Base-by-base conservation (phyloP, 2,888 invertebrate species). In the Galerucella nymphaeae region DNA sequence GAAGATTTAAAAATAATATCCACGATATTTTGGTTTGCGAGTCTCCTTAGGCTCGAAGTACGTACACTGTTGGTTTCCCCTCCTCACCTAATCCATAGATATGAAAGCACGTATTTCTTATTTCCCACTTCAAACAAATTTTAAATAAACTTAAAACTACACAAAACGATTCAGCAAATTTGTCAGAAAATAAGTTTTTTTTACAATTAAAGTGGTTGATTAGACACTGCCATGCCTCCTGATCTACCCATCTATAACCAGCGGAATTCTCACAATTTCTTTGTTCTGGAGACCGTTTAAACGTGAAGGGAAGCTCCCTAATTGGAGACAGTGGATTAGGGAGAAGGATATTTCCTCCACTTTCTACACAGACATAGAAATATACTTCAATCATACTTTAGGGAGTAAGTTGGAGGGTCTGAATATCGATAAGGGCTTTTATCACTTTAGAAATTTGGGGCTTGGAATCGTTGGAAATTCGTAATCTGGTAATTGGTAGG, bases 361-460 rank as follows among this genome's bases (percentile, higher is more conserved):
- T 57, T 58, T 14, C 61, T 42, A 11, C 61, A 13, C 42, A 66
- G 66, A 66, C 66, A 58, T 58, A 58, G 66, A 66, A 66, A 66
- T 66, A 58, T 48, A 66, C 66, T 66, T 66, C 58, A 66, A 66
- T 66, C 66, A 58, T 66, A 66, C 66, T 69, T 69, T 62, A 20
- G 69, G 63, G 62, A 69, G 18, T n/a, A 42, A 42, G 55, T 69
- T 53, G 61, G 62, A 62, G 41, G 57, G 66, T 20, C 61, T 41
- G 68, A 62, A 62, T 53, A 63, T 63, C 69, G 69, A 69, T 69
- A 68, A 68, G 68, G 59, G 55, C 69, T 62, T 69, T 69, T 69
- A 69, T 63, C 69, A 69, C 69, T 69, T 69, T 16, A 13, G 55
- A 42, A 69, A 69, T 63, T 69, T 53, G 20, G 53, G 53, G 53